Conservation (phyloP, 1,140 invertebrate genomes). For the Diorhabda sublineata region DNA sequence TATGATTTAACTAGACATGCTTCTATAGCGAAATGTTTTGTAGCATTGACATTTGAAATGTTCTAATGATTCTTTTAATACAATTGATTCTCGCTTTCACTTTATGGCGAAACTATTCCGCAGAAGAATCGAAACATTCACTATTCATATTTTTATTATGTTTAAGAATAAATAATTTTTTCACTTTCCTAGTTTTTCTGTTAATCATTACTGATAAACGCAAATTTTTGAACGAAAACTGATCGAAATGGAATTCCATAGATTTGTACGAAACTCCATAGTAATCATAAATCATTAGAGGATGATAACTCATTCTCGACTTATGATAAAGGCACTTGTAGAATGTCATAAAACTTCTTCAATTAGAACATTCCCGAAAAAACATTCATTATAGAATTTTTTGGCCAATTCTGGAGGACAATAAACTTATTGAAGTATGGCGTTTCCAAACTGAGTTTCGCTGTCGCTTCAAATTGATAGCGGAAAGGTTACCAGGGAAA, state of each 20-base stretch:
- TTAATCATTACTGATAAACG: background rate
- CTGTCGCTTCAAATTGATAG: slow-evolving; percentile 42
- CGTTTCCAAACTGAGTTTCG: slow-evolving; percentile 29
- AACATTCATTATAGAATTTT: slow-evolving; percentile 29
- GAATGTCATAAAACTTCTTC: slow-evolving; percentile 23
- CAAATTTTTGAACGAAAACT: background rate
- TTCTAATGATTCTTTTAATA: too few relatives aligned
- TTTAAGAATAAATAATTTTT: background rate
- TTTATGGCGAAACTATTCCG: too few relatives aligned
- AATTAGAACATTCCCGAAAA: slow-evolving; percentile 30
- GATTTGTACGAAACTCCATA: background rate
- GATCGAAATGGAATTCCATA: background rate
- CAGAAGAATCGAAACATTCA: too few relatives aligned
- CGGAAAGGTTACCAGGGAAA: slow-evolving; percentile 45
- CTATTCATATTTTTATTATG: background rate
- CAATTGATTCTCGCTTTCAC: too few relatives aligned
- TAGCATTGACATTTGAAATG: too few relatives aligned
- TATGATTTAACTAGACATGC: too few relatives aligned
- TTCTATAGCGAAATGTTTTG: too few relatives aligned
- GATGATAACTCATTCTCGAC: slow-evolving; percentile 19
- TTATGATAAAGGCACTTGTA: slow-evolving; percentile 24
- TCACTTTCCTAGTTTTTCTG: background rate
- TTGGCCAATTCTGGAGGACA: slow-evolving; percentile 26
- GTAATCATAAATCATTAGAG: background rate
- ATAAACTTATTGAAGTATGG: slow-evolving; percentile 39